These are phyloP conservation scores for Euura saliciscinereae DNA, from an alignment of 1,140 invertebrate genomes.

Conservation along the genomic window DNA sequence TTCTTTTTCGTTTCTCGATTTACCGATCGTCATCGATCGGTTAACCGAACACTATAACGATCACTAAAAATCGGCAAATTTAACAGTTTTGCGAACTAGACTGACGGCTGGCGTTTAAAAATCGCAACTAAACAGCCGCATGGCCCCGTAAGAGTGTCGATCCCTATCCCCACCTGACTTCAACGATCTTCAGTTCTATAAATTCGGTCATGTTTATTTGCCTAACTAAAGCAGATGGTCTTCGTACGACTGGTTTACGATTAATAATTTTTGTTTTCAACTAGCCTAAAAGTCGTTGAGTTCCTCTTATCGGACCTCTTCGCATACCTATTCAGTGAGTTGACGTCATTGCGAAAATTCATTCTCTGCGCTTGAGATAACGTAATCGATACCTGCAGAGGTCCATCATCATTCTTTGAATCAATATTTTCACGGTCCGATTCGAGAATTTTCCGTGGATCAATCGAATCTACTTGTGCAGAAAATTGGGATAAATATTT, in stretches of 20 bases:
- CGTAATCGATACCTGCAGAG: too few relatives aligned
- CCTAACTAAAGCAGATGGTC: conserved; percentile 3
- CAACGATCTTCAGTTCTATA: conserved; percentile 29
- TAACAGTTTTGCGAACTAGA: neutral
- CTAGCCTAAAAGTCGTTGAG: neutral
- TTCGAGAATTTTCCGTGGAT: too few relatives aligned
- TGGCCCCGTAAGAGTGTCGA: neutral
- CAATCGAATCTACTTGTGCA: too few relatives aligned
- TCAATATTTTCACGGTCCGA: too few relatives aligned
- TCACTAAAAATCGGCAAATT: neutral
- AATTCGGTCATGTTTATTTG: conserved; percentile 38
- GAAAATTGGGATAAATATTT: too few relatives aligned
- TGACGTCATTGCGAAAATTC: neutral
- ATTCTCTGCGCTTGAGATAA: neutral
- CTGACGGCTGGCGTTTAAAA: neutral
- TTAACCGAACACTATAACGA: too few relatives aligned
- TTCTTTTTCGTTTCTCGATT: too few relatives aligned
- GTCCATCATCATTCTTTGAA: too few relatives aligned
- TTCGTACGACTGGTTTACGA: conserved; percentile 6
- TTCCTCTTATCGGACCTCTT: neutral
- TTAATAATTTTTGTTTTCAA: conserved; percentile 1
- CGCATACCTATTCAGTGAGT: neutral
- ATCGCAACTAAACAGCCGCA: neutral
- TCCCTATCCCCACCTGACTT: neutral
- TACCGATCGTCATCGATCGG: too few relatives aligned